Conservation (phyloP, 2,797 vertebrate genomes). For the Argyrosomus regius region DNA sequence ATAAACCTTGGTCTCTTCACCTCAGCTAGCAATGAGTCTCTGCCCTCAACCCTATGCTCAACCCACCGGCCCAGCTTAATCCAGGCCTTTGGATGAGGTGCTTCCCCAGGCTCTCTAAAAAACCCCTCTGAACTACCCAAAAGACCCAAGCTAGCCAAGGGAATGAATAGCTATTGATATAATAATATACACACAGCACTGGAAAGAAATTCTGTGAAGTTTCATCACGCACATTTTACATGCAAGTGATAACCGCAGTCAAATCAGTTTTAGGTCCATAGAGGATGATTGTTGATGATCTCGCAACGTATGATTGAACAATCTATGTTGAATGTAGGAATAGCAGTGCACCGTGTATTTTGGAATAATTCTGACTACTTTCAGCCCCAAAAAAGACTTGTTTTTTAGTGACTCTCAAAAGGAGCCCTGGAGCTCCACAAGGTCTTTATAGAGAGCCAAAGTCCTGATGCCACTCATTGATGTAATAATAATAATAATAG, state of each 20-base stretch:
- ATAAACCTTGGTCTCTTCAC: constrained; percentile 72
- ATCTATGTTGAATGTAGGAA: not conserved
- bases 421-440: not conserved
- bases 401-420: not conserved
- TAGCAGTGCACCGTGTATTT: not conserved
- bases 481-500: no score
- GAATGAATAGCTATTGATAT: constrained; percentile 46
- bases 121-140: constrained; percentile 80
- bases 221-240: not conserved
- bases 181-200: constrained; percentile 18
- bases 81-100: constrained; percentile 92
- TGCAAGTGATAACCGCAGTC: rapidly evolving
- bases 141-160: constrained; percentile 51
- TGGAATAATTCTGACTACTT: not conserved
- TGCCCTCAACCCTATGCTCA: constrained; percentile 89
- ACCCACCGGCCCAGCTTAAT: constrained; percentile 91
- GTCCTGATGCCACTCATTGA: not conserved
- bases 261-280: not conserved
- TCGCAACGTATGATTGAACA: not conserved
- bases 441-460: not conserved
- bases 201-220: constrained; percentile 5
- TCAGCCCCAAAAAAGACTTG: not conserved
- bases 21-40: constrained; percentile 87
- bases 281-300: not conserved
- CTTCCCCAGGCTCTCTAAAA: constrained; percentile 86